Evolutionary conservation across 2,888 invertebrate species (phyloP).

Genomic region (Cistogaster globosa): DNA sequence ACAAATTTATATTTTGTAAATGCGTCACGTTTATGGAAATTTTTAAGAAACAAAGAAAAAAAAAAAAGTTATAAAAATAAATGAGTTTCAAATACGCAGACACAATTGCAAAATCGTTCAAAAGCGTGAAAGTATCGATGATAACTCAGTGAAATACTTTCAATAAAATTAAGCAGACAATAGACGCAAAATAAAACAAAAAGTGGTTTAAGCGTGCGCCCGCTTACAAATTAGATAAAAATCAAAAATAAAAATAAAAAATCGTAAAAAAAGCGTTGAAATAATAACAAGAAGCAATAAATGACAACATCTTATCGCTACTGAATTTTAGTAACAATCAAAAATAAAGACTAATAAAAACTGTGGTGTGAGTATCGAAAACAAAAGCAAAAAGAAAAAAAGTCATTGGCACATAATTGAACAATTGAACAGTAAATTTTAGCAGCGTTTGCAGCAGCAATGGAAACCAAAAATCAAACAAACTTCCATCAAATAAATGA

Average conservation of each 20-base stretch:
- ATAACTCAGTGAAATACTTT: conserved; percentile 36
- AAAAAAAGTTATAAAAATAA: conserved; percentile 24
- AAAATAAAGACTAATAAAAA: conserved; percentile 17
- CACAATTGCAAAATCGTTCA: conserved; percentile 7
- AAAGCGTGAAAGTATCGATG: conserved; percentile 4
- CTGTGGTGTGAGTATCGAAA: conserved; percentile 24
- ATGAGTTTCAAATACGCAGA: conserved; percentile 48
- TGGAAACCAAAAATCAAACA: not conserved
- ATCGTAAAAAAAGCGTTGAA: not conserved
- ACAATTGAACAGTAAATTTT: conserved; percentile 54
- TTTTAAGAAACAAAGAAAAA: not conserved
- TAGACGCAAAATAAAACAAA: not conserved
- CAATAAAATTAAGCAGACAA: conserved; percentile 27
- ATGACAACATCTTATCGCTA: conserved; percentile 69
- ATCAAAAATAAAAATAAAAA: conserved; percentile 3
- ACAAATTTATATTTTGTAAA: conserved; percentile 62
- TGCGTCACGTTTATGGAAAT: conserved; percentile 68
- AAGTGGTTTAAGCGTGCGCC: conserved; percentile 45
- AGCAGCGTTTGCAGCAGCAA: not conserved
- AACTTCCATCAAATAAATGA: conserved; percentile 12
- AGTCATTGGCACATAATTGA: conserved; percentile 66
- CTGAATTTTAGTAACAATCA: conserved; percentile 50
- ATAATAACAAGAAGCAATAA: conserved; percentile 50
- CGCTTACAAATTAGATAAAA: conserved; percentile 47
- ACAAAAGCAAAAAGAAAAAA: not conserved